Conservation (phyloP, 2,888 invertebrate genomes). For the Microplitis deprimator region DNA sequence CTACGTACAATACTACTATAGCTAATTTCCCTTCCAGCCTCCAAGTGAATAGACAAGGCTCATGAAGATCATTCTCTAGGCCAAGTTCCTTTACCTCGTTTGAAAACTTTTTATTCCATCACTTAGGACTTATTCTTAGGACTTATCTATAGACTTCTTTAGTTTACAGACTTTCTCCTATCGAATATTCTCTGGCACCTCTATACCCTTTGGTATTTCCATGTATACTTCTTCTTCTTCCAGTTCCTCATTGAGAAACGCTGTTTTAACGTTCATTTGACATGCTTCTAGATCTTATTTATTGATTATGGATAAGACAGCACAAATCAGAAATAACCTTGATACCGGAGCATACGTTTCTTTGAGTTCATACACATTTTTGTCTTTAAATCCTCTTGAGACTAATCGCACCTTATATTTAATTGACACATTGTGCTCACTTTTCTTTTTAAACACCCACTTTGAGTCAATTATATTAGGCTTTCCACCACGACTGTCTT, state of each 20-base stretch:
- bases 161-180: conserved; percentile 45
- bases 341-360: too few species aligned
- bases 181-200: conserved; percentile 11
- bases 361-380: too few species aligned
- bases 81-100: conserved; percentile 46
- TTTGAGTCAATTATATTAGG: conserved; percentile 33
- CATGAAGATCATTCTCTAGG: conserved; percentile 44
- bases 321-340: too few species aligned
- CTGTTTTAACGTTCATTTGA: too few species aligned
- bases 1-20: conserved; percentile 48
- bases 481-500: conserved; percentile 14
- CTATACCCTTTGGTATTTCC: too few species aligned
- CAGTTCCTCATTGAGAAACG: too few species aligned
- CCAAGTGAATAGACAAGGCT: conserved; percentile 49
- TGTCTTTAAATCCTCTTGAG: too few species aligned
- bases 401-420: too few species aligned
- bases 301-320: too few species aligned
- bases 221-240: too few species aligned
- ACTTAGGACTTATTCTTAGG: conserved; percentile 45
- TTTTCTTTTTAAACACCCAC: conserved; percentile 51
- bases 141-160: conserved; percentile 50
- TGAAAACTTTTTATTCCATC: conserved; percentile 50
- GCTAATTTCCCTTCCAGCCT: conserved; percentile 39
- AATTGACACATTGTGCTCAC: conserved; percentile 14
- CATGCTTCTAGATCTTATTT: too few species aligned